Evolutionary conservation across 2,113 vertebrate genomes (phyloP).

Genomic region (Taurulus bubalis): DNA sequence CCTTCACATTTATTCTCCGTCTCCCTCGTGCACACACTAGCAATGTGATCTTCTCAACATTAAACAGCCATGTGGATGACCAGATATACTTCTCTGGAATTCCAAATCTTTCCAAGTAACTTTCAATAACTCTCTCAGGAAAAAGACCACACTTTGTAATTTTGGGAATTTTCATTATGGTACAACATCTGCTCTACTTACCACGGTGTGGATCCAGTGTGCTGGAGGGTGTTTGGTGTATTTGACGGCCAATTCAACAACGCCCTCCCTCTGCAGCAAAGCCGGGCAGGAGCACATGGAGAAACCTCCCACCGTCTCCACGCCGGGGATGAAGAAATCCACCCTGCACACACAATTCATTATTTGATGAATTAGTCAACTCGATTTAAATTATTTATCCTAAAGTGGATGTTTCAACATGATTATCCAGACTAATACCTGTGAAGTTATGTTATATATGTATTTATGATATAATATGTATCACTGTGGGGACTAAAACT

Average conservation of each 20-base stretch:
- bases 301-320: constrained; percentile 93
- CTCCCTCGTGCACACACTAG: background rate
- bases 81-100: background rate
- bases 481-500: background rate
- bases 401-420: background rate
- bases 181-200: constrained; percentile 64
- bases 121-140: background rate
- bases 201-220: constrained; percentile 92
- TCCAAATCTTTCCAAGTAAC: background rate
- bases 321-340: constrained; percentile 93
- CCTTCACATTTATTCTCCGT: background rate
- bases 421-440: background rate
- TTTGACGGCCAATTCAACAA: constrained; percentile 94
- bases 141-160: background rate
- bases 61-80: too few species aligned
- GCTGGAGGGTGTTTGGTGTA: constrained; percentile 89
- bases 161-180: background rate
- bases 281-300: constrained; percentile 95
- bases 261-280: constrained; percentile 86
- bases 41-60: background rate
- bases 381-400: background rate
- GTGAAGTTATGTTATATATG: too few species aligned
- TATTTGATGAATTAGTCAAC: background rate
- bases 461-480: background rate
- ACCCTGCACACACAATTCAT: constrained; percentile 83